phyloP scores from a whole-genome alignment of 2,888 invertebrate species.

The Sturmia bella region DNA sequence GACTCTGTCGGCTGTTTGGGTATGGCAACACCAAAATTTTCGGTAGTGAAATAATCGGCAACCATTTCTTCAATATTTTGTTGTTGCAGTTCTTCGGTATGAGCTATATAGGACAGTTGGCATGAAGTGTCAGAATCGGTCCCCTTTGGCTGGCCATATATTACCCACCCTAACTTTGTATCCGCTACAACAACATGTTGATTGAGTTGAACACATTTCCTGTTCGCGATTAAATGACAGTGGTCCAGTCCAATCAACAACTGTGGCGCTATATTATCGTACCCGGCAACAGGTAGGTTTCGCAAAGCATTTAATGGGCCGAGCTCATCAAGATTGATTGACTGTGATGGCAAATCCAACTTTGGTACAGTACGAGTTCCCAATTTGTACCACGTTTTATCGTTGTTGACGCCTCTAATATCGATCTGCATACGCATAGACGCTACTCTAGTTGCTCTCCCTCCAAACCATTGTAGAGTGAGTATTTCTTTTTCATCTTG shows the following conservation, averaged over 20 bases:
- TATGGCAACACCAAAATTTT: neutral
- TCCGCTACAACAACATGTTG: no score
- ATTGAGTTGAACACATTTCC: no score
- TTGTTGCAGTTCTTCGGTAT: no score
- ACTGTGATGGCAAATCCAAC: neutral
- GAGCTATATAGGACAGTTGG: no score
- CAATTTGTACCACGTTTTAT: neutral
- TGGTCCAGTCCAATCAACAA: no score
- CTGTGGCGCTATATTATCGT: no score
- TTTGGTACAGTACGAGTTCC: slow-evolving; percentile 4
- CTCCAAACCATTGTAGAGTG: neutral
- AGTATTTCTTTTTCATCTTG: neutral
- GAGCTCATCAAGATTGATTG: neutral
- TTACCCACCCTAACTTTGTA: no score
- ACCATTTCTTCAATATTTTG: neutral
- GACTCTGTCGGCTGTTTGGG: neutral
- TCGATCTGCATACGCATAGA: neutral
- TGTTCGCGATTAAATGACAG: no score
- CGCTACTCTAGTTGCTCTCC: neutral
- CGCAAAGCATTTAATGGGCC: no score
- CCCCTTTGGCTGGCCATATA: no score
- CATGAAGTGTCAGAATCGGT: no score
- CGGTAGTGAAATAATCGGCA: neutral
- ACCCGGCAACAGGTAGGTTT: no score
- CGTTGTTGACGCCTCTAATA: neutral